Conservation (phyloP, 2,888 invertebrate genomes). For the Euproctis similis region DNA sequence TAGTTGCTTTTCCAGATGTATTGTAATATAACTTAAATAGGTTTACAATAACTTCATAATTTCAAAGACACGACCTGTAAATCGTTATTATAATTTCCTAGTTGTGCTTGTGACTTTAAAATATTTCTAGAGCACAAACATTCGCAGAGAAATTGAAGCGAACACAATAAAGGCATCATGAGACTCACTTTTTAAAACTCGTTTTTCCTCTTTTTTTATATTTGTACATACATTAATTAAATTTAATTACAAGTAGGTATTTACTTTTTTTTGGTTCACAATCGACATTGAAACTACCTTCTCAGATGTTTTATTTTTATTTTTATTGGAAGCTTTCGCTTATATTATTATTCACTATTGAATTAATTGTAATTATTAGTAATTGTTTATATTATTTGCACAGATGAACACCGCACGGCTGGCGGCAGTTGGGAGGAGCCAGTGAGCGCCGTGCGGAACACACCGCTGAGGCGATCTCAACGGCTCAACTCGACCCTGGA, state of each 20-base stretch:
- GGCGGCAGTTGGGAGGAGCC: constrained; percentile 88
- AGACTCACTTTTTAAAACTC: background rate
- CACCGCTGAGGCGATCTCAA: constrained; percentile 67
- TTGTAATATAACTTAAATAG: no score
- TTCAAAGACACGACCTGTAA: no score
- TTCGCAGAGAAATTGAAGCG: no score
- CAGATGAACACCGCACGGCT: constrained; percentile 87
- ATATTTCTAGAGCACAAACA: no score
- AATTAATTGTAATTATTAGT: background rate
- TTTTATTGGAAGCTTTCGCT: constrained; percentile 8
- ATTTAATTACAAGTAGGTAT: no score
- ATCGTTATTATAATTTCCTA: no score
- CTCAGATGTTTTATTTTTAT: constrained; percentile 5
- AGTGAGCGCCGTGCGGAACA: constrained; percentile 67
- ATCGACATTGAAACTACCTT: background rate
- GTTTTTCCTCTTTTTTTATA: background rate
- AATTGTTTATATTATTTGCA: constrained; percentile 23
- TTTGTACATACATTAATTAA: no score
- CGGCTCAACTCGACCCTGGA: constrained; percentile 72
- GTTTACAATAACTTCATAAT: no score
- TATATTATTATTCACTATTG: constrained; percentile 3
- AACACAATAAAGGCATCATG: background rate
- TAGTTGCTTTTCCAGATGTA: no score
- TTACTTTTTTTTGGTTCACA: no score
- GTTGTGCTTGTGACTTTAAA: no score